Conservation (phyloP, 2,888 invertebrate species). For the Cantharis lateralis region DNA sequence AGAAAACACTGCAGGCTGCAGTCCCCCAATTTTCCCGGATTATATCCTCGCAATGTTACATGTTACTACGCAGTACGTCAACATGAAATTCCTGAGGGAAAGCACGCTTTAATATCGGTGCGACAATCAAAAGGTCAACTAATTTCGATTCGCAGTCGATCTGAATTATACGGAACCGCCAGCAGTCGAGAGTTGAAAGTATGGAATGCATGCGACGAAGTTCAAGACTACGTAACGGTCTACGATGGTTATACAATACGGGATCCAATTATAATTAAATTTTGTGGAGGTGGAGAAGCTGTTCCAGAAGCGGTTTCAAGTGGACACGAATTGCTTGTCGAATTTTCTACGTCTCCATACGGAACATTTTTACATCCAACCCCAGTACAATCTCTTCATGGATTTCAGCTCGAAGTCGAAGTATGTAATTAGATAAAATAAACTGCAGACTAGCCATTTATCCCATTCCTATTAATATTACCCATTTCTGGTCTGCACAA, state of each 20-base stretch:
- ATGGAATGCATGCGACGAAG: conserved; percentile 86
- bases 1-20: conserved; percentile 87
- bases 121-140: conserved; percentile 84
- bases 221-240: conserved; percentile 76
- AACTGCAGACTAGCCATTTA: conserved; percentile 10
- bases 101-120: conserved; percentile 86
- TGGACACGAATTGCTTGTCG: conserved; percentile 85
- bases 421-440: conserved; percentile 50
- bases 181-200: conserved; percentile 61
- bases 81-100: conserved; percentile 83
- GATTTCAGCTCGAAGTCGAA: conserved; percentile 87
- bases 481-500: conserved; percentile 9
- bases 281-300: conserved; percentile 87
- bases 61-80: conserved; percentile 90
- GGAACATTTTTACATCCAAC: conserved; percentile 86
- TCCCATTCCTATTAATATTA: conserved; percentile 10
- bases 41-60: conserved; percentile 91
- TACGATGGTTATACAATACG: conserved; percentile 88
- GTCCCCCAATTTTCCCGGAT: conserved; percentile 90
- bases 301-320: conserved; percentile 86
- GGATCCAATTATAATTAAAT: conserved; percentile 85
- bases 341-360: conserved; percentile 87
- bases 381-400: conserved; percentile 78
- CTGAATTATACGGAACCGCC: conserved; percentile 66
- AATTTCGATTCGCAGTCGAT: conserved; percentile 80